Evolutionary conservation across 2,113 vertebrate species (phyloP).

Genomic region (Ptilorrhoa leucosticta): DNA sequence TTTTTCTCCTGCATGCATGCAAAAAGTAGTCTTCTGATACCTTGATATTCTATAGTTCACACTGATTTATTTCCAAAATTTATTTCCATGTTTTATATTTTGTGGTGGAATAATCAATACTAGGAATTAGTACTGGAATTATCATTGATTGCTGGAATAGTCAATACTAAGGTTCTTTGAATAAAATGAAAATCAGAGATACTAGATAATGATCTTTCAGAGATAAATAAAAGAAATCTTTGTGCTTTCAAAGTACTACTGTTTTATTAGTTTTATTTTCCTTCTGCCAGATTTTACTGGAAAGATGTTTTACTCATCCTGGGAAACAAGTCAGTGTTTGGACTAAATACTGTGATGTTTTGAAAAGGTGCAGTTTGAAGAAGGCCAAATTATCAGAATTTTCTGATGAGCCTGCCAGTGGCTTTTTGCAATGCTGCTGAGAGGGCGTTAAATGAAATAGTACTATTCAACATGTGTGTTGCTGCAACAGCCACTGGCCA

Average conservation of each 20-base stretch:
- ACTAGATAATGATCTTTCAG: neutral
- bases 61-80: neutral
- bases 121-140: neutral
- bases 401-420: slow-evolving; percentile 30
- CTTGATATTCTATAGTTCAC: neutral
- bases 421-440: neutral
- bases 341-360: neutral
- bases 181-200: slow-evolving; percentile 8
- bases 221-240: neutral
- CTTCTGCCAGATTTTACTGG: slow-evolving; percentile 43
- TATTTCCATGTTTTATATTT: slow-evolving; percentile 24
- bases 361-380: neutral
- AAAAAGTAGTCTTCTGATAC: neutral
- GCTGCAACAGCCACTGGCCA: neutral
- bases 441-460: neutral
- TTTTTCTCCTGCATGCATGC: neutral
- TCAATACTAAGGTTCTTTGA: neutral
- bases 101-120: neutral
- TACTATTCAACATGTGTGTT: neutral
- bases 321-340: slow-evolving; percentile 51
- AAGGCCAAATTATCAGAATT: slow-evolving; percentile 42
- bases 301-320: slow-evolving; percentile 56
- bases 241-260: slow-evolving; percentile 33
- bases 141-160: neutral
- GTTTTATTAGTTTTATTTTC: slow-evolving; percentile 34